These are phyloP conservation scores for Meliscaeva auricollis DNA, from an alignment of 2,888 invertebrate species.

Conservation along the genomic window DNA sequence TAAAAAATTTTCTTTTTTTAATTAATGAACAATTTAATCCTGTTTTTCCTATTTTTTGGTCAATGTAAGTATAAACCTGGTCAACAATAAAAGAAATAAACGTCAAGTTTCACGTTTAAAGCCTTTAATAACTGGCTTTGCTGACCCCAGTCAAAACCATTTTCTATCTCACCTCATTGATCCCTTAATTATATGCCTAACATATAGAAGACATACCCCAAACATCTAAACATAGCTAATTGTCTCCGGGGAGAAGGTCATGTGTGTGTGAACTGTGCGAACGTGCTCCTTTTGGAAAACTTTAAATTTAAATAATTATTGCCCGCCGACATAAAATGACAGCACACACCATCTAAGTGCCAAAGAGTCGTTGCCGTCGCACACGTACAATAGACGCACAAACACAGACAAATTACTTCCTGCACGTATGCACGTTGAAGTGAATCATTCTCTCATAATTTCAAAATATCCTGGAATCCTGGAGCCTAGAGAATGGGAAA, in stretches of 20 bases:
- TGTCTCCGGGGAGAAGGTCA: conserved; percentile 70
- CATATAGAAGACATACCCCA: background rate
- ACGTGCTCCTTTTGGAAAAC: conserved; percentile 69
- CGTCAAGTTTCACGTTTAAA: too few species aligned
- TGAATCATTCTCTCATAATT: conserved; percentile 75
- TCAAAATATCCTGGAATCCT: conserved; percentile 58
- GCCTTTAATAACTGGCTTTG: background rate
- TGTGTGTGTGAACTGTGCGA: conserved; percentile 41
- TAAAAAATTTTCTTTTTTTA: too few species aligned
- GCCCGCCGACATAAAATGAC: conserved; percentile 72
- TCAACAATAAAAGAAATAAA: too few species aligned
- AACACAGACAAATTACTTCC: conserved; percentile 41
- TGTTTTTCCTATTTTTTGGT: too few species aligned
- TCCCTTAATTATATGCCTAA: conserved; percentile 13
- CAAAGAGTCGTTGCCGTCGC: conserved; percentile 1
- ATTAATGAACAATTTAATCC: too few species aligned
- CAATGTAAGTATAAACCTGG: too few species aligned
- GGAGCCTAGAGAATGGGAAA: conserved; percentile 40
- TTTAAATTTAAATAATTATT: conserved; percentile 74
- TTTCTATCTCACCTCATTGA: conserved; percentile 30
- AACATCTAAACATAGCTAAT: conserved; percentile 38
- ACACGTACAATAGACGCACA: conserved; percentile 11
- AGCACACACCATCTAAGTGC: conserved; percentile 51
- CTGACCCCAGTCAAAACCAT: background rate
- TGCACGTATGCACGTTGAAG: conserved; percentile 55